Evolutionary conservation across 2,888 invertebrate species (phyloP), one percentile per base, ranked within the genome.

Genomic region (Hydraecia micacea): DNA sequence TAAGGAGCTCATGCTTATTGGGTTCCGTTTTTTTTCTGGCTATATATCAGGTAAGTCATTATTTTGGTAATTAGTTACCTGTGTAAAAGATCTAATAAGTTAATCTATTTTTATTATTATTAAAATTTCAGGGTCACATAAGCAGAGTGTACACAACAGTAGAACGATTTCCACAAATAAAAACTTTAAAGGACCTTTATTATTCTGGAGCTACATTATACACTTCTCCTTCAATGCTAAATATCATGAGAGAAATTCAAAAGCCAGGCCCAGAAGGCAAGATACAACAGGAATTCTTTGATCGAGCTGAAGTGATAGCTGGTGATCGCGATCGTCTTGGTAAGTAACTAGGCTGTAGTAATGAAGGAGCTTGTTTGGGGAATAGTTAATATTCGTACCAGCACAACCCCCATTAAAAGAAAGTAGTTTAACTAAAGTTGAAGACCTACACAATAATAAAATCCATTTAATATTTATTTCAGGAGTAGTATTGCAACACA

Each of bases 81-180:
- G 3, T 21, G 13, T 71, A 39, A 32, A 11, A 25, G 11, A 28
- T 39, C 21, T 13, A 46, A 13, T 9, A 18, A n/a, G 2, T 55
- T 39, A n/a, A 0, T 55, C 0, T 42, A 52, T 25, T 13, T 55
- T 0, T 60, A 21, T 55, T 42, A 25, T 81, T 21, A 58, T 46
- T 42, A 9, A 6, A 58, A 18, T 58, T 92, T 46, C 87, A 95
- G 95, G 87, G 94, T 36, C 90, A 93, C 78, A 86, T 93, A 46
- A 94, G 92, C 87, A 91, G 92, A 84, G 89, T 90, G 15, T 93
- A 92, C 81, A 93, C 95, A 49, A 93, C 93, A 15, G 81, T 89
- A 5, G 81, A 87, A 32, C 86, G 90, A 32, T 89, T 90, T 69
- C 68, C 73, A 1, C 84, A 80, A 66, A 82, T 94, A 8, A 87